Evolutionary conservation across 2,888 invertebrate species (phyloP).

Genomic region (Ashinkailepas kermadecensis): DNA sequence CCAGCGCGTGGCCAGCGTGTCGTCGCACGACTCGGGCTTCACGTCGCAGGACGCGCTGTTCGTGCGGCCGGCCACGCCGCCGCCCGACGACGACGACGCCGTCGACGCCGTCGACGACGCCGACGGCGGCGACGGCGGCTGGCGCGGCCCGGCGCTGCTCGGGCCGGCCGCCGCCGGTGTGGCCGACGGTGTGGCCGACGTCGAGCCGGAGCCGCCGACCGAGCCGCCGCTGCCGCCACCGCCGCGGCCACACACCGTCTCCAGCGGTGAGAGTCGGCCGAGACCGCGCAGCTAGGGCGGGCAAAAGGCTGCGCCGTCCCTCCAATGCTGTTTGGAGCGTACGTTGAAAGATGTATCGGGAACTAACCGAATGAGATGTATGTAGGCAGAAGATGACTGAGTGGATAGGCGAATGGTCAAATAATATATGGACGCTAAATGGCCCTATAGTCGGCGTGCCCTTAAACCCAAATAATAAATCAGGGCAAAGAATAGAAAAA

Average conservation of each 20-base stretch:
- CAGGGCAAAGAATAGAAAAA: no score
- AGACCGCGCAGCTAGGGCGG: no score
- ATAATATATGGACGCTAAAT: no score
- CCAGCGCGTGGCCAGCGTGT: slow-evolving; percentile 45
- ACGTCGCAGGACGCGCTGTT: slow-evolving; percentile 77
- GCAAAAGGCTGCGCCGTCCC: no score
- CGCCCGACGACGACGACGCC: background rate
- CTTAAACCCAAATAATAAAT: no score
- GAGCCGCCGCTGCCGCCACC: slow-evolving; percentile 19
- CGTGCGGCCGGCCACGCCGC: slow-evolving; percentile 26
- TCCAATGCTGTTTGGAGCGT: no score
- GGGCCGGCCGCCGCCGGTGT: background rate
- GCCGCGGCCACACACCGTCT: slow-evolving; percentile 18
- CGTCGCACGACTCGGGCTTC: slow-evolving; percentile 81
- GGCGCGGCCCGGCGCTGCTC: slow-evolving; percentile 42
- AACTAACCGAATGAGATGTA: no score
- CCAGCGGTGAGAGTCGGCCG: background rate
- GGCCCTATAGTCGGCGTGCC: no score
- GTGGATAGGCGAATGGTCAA: no score
- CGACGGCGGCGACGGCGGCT: slow-evolving; percentile 42
- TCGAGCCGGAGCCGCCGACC: background rate
- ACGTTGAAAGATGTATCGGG: no score
- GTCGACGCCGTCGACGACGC: background rate
- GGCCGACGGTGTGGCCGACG: background rate
- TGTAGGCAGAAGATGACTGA: no score